Percentiles rank a stretch among this genome's conserved stretches.
Evolutionary conservation across 2,888 invertebrate species (phyloP).

Genomic region (Arge pagana): DNA sequence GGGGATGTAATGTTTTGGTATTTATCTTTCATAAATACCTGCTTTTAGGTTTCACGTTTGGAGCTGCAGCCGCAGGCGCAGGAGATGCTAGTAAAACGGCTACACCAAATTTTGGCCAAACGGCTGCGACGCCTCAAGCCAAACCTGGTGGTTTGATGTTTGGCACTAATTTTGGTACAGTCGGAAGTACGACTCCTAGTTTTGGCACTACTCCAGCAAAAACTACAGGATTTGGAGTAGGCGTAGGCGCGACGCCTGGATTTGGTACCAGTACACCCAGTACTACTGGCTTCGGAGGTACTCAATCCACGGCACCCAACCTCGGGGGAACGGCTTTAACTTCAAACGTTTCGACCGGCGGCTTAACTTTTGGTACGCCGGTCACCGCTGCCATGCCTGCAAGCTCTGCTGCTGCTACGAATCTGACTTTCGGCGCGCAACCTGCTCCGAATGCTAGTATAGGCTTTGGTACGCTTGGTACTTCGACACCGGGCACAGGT

Average conservation of each 20-base stretch:
- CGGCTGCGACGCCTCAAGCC: conserved; percentile 48
- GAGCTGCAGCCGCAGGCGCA: conserved; percentile 46
- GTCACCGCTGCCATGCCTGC: conserved; percentile 30
- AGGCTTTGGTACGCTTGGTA: conserved; percentile 20
- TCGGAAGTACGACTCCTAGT: conserved; percentile 30
- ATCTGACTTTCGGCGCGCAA: conserved; percentile 7
- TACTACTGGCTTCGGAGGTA: conserved; percentile 16
- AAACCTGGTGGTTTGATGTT: conserved; percentile 48
- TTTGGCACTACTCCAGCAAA: conserved; percentile 29
- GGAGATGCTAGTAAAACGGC: conserved; percentile 59
- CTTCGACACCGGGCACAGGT: conserved; percentile 26
- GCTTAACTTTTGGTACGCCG: conserved; percentile 37
- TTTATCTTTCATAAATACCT: too few relatives aligned
- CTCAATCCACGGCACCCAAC: conserved; percentile 11
- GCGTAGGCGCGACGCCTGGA: conserved; percentile 27
- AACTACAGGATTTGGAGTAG: conserved; percentile 22
- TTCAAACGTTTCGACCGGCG: conserved; percentile 28
- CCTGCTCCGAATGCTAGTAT: conserved; percentile 17
- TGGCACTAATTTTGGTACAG: conserved; percentile 48
- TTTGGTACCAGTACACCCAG: conserved; percentile 26
- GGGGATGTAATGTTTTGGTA: too few relatives aligned
- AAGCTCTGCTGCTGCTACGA: conserved; percentile 25
- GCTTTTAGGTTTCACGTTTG: conserved; percentile 1
- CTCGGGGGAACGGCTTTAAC: conserved; percentile 28
- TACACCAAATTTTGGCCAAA: conserved; percentile 54